Evolutionary conservation across 2,797 vertebrate species (phyloP), one percentile per base, ranked within the genome.

Genomic region (Geotrypetes seraphini): DNA sequence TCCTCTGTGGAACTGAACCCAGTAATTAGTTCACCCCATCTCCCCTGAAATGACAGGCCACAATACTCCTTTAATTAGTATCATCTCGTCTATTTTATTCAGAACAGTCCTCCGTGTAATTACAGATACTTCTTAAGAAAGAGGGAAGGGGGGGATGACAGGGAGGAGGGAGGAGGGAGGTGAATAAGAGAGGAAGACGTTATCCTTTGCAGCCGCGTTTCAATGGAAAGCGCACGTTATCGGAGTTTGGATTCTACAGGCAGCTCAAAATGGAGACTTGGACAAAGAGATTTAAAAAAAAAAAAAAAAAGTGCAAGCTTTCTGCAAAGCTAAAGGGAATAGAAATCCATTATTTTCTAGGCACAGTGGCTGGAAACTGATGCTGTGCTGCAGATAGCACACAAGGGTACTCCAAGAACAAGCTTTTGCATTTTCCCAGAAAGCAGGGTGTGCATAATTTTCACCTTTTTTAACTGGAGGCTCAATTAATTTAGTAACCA

Each of bases 21-120:
- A 36, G 12, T 44, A 55, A 47, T 50, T 56, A 51, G 9, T 25
- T 44, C 47, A 43, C 16, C n/a, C 22, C 17, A n/a, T 14, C 31
- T 15, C 12, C 29, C 16, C 10, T 36, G 16, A 44, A 43, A 39
- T 41, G 28, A 36, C 36, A 48, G 18, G 12, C 16, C 39, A 48
- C 28, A 24, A 31, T 54, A 52, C 43, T 53, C 64, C 37, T 51
- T 66, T 64, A 70, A 63, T 67, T 66, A 52, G 16, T 56, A 20
- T 28, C 25, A 5, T 51, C 53, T 62, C 64, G 41, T 50, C 19
- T 14, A 5, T 43, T 30, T 12, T 39, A 32, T 38, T 55, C n/a
- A 53, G 63, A 40, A 38, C 43, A 53, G 19, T 53, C 42, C 14
- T 58, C 31, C 6, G 17, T 28, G 16, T 43, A 54, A 58, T 49